These are phyloP conservation scores for Iphiclides podalirius DNA, from an alignment of 2,888 invertebrate genomes.

Conservation along the genomic window DNA sequence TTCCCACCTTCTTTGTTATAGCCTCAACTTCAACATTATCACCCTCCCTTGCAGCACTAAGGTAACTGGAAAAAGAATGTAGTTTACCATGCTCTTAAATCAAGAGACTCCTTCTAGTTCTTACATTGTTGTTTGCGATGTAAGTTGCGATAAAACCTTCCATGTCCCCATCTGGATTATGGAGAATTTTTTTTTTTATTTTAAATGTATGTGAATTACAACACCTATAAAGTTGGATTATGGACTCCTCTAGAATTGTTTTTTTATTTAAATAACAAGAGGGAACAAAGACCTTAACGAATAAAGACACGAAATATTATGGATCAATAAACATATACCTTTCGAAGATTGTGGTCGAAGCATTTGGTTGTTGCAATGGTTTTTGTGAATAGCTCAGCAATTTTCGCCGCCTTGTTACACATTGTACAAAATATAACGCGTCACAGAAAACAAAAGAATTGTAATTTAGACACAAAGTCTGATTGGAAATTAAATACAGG, in stretches of 20 bases:
- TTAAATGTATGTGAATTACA: no score
- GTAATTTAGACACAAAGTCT: not conserved
- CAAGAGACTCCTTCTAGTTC: conserved; percentile 89
- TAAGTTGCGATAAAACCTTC: no score
- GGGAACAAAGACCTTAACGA: no score
- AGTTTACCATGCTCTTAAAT: conserved; percentile 87
- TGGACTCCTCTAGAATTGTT: no score
- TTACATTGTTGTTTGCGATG: conserved; percentile 82
- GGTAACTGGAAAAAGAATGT: conserved; percentile 80
- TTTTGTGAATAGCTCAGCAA: conserved; percentile 66
- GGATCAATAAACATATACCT: conserved; percentile 42
- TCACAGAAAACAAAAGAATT: not conserved
- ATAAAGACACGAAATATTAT: no score
- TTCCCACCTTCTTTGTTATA: conserved; percentile 86
- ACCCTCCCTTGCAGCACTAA: conserved; percentile 87
- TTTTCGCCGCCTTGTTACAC: conserved; percentile 53
- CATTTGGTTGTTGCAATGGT: conserved; percentile 61
- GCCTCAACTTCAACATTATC: conserved; percentile 90
- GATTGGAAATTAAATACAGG: not conserved
- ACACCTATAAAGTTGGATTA: no score
- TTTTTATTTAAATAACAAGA: no score
- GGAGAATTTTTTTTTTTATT: no score
- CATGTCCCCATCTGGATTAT: no score
- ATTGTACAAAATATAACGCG: conserved; percentile 30
- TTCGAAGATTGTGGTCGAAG: conserved; percentile 65